phyloP scores from a whole-genome alignment of 2,888 invertebrate species.

The Habrosyne pyritoides region DNA sequence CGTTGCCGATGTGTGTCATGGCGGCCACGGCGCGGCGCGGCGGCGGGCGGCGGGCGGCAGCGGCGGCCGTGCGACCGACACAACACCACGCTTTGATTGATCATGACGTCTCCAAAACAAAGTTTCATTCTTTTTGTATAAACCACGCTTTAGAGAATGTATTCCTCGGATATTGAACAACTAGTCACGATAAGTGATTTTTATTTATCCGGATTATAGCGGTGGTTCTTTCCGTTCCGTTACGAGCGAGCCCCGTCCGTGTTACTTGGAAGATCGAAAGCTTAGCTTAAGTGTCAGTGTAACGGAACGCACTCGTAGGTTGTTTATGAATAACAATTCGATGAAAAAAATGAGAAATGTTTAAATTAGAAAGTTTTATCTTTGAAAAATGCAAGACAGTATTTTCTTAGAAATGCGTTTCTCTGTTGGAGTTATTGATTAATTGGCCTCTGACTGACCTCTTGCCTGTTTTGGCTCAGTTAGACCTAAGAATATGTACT shows the following conservation, averaged over 20 bases:
- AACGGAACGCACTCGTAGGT: conserved; percentile 16
- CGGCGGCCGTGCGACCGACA: conserved; percentile 29
- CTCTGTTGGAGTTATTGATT: not conserved
- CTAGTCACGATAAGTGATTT: conserved; percentile 10
- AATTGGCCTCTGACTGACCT: not conserved
- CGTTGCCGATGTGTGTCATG: conserved; percentile 43
- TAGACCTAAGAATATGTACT: too few species aligned
- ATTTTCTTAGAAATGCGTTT: not conserved
- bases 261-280: conserved; percentile 16
- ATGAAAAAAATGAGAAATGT: conserved; percentile 1
- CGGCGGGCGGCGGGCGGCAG: conserved; percentile 9
- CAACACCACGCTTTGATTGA: conserved; percentile 46
- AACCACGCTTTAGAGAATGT: conserved; percentile 26
- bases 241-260: not conserved
- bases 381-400: not conserved
- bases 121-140: conserved; percentile 31
- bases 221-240: conserved; percentile 10
- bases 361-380: conserved; percentile 8
- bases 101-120: conserved; percentile 52
- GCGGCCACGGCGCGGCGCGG: conserved; percentile 18
- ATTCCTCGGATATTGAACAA: conserved; percentile 16
- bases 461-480: not conserved
- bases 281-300: conserved; percentile 10
- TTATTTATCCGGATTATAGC: conserved; percentile 17
- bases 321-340: conserved; percentile 21